Percentiles rank a stretch among this genome's conserved stretches.
Conservation (phyloP, 2,888 invertebrate genomes). For the Napeogenes sylphis region DNA sequence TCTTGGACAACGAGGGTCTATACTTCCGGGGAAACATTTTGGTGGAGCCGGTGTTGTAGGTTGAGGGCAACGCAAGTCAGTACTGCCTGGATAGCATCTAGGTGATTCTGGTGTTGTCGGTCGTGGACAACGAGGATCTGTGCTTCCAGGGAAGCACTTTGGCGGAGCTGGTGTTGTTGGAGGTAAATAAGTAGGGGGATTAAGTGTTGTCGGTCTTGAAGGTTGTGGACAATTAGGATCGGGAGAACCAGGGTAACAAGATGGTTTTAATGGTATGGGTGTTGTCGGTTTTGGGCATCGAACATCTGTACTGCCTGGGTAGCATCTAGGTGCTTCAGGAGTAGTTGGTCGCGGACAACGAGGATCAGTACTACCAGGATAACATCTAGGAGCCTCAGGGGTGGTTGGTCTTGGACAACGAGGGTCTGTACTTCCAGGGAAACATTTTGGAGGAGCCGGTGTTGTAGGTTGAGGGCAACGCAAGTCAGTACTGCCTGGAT, state of each 20-base stretch:
- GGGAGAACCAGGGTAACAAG: conserved; percentile 44
- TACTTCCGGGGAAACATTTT: conserved; percentile 36
- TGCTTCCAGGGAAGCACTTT: conserved; percentile 38
- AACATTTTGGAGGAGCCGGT: conserved; percentile 39
- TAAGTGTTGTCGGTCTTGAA: conserved; percentile 41
- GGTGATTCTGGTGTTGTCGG: conserved; percentile 35
- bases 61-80: conserved; percentile 47
- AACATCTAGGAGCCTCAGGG: conserved; percentile 35
- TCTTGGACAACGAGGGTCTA: conserved; percentile 46
- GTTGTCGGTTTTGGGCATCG: conserved; percentile 29
- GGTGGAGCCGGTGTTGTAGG: conserved; percentile 42
- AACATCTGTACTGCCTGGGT: conserved; percentile 39
- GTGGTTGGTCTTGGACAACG: conserved; percentile 44
- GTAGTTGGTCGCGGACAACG: conserved; percentile 41
- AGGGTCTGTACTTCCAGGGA: conserved; percentile 41
- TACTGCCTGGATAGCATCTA: conserved; percentile 51
- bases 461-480: conserved; percentile 48
- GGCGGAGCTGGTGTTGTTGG: conserved; percentile 33
- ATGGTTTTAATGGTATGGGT: conserved; percentile 34
- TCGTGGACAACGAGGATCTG: conserved; percentile 5
- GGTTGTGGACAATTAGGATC: conserved; percentile 43
- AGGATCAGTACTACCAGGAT: conserved; percentile 40
- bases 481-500: conserved; percentile 48
- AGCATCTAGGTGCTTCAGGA: conserved; percentile 26
- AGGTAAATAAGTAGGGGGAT: conserved; percentile 45